phyloP scores from a whole-genome alignment of 2,888 invertebrate species.

The Pollenia amentaria region DNA sequence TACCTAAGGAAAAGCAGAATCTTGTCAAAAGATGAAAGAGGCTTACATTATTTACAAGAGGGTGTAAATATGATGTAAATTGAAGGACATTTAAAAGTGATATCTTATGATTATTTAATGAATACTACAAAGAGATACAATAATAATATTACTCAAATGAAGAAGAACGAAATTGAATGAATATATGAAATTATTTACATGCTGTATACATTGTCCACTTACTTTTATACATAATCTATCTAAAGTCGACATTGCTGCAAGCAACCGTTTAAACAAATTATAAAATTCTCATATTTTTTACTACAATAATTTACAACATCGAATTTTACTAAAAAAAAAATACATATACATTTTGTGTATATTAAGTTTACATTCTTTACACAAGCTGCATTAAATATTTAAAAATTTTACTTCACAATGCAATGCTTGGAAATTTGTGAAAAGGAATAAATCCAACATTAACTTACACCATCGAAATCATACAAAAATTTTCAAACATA shows the following conservation, averaged over 20 bases:
- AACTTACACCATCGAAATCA: conserved; percentile 46
- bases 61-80: background rate
- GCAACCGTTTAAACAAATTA: background rate
- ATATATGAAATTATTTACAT: conserved; percentile 26
- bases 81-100: conserved; percentile 38
- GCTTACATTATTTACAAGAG: conserved; percentile 16
- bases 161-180: conserved; percentile 11
- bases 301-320: conserved; percentile 57
- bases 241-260: conserved; percentile 38
- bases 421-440: background rate
- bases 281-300: conserved; percentile 13
- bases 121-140: conserved; percentile 33
- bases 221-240: conserved; percentile 29
- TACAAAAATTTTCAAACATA: conserved; percentile 3
- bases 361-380: background rate
- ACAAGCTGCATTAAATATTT: background rate
- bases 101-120: conserved; percentile 50
- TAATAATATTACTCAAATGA: conserved; percentile 12
- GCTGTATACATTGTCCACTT: conserved; percentile 16
- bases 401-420: conserved; percentile 15
- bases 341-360: background rate
- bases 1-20: conserved; percentile 1
- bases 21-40: background rate
- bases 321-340: conserved; percentile 41
- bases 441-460: background rate